Conservation (phyloP, 1,140 invertebrate species). For the Aphaenogaster rudis region DNA sequence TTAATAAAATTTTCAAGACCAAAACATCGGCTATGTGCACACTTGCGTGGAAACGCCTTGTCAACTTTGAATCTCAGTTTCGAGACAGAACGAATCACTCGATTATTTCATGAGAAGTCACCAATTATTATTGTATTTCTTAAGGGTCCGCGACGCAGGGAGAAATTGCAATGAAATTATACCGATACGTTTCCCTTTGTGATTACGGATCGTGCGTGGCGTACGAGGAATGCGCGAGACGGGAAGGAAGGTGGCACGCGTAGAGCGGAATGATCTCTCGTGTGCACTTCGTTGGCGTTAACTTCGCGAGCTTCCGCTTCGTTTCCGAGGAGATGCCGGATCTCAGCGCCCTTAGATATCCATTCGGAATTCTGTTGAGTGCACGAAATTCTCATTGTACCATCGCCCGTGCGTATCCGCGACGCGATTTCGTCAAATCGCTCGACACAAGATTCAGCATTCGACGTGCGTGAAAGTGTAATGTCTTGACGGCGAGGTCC, state of each 20-base stretch:
- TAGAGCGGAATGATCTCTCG: conserved; percentile 31
- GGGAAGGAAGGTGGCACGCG: neutral
- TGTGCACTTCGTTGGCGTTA: conserved; percentile 48
- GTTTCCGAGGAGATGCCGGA: conserved; percentile 14
- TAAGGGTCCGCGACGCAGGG: conserved; percentile 69
- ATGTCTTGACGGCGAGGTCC: conserved; percentile 39
- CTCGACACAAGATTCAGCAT: conserved; percentile 18
- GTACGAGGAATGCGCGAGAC: conserved; percentile 37
- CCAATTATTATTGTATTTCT: conserved; percentile 83
- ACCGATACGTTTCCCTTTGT: conserved; percentile 47
- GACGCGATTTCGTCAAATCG: conserved; percentile 36
- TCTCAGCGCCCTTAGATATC: neutral
- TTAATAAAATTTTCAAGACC: neutral
- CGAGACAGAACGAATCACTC: conserved; percentile 77
- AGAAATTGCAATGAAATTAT: conserved; percentile 65
- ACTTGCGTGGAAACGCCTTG: conserved; percentile 1
- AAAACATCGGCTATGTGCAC: too few relatives aligned
- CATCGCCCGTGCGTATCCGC: conserved; percentile 2
- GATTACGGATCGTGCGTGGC: conserved; percentile 34
- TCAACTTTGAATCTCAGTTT: conserved; percentile 65
- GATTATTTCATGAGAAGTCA: conserved; percentile 83
- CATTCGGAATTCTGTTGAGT: neutral
- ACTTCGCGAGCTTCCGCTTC: conserved; percentile 46
- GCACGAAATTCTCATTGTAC: conserved; percentile 21
- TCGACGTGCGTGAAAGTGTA: conserved; percentile 40